phyloP scores from a whole-genome alignment of 2,113 vertebrate species.

The Pristiophorus japonicus region DNA sequence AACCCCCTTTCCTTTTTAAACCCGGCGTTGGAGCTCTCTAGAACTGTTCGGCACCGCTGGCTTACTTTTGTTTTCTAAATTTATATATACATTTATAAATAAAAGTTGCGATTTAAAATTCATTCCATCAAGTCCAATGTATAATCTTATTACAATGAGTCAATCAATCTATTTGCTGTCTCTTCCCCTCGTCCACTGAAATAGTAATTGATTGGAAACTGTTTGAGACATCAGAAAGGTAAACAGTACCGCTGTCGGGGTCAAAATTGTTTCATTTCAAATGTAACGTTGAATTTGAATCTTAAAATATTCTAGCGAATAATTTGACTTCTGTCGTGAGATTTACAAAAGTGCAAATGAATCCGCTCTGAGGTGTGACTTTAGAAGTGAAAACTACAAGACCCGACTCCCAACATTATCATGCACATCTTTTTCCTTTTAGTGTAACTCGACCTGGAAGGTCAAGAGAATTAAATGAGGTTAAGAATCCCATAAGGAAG shows the following conservation, averaged over 20 bases:
- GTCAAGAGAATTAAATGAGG: neutral
- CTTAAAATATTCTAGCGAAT: neutral
- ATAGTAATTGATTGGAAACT: constrained; percentile 25
- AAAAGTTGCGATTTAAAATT: neutral
- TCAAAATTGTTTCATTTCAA: neutral
- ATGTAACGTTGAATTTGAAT: neutral
- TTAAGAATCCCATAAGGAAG: neutral
- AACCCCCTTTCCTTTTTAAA: neutral
- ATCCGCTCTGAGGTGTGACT: neutral
- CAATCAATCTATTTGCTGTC: neutral
- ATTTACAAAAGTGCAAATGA: neutral
- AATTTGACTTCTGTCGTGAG: neutral
- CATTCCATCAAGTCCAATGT: neutral
- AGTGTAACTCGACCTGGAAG: neutral
- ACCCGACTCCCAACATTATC: neutral
- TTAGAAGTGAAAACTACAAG: neutral
- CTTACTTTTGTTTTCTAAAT: neutral
- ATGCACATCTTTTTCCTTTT: neutral
- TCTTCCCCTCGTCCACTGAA: neutral
- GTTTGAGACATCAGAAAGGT: neutral
- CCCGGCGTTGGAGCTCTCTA: no score
- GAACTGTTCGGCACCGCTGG: neutral
- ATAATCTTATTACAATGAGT: neutral
- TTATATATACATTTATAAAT: neutral
- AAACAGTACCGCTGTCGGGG: neutral